Evolutionary conservation across 2,888 invertebrate genomes (phyloP), one percentile per base, ranked within the genome.

Genomic region (Dilophus febrilis): DNA sequence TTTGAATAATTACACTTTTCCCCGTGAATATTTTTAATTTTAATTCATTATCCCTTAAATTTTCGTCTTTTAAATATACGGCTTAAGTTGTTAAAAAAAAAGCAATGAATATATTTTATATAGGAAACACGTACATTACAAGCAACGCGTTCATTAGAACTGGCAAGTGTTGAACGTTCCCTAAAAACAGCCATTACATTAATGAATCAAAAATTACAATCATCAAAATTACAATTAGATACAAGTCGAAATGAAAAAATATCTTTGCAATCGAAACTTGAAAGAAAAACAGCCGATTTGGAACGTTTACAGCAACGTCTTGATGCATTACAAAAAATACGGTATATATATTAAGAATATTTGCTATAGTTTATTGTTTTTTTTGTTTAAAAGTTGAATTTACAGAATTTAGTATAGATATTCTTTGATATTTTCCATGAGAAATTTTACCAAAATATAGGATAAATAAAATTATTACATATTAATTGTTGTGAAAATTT

Each of bases 251-350:
- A 82, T 8, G 91, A 88, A 51, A 88, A 92, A 57, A 78, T 83
- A 26, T 88, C 79, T 46, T 66, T 97, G 3, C 91, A 90, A 53
- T 74, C 80, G 10, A 94, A 95, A 67, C 79, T 97, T 42, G 92
- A 94, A 56, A 77, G 95, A 42, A 79, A 90, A 47, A 74, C 75
- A 47, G 75, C 79, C 0, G 98, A 98, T 56, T 68, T 95, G 47
- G 87, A 90, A 50, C 69, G 98, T 39, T 90, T 90, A 47, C 86
- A 88, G 58, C 95, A 95, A 60, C 69, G 98, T 28, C 66, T 97
- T 35, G 83, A 86, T 52, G 90, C 95, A 0, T 67, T 98, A 49
- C 87, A 91, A 63, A 92, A 88, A 71, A 92, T 95, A 46, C 78
- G 91, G 39, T 39, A 26, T 4, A 80, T 81, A 48, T 8, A 3